These are phyloP conservation scores for Bufotes viridis DNA, from an alignment of 2,797 vertebrate species.

Conservation along the genomic window DNA sequence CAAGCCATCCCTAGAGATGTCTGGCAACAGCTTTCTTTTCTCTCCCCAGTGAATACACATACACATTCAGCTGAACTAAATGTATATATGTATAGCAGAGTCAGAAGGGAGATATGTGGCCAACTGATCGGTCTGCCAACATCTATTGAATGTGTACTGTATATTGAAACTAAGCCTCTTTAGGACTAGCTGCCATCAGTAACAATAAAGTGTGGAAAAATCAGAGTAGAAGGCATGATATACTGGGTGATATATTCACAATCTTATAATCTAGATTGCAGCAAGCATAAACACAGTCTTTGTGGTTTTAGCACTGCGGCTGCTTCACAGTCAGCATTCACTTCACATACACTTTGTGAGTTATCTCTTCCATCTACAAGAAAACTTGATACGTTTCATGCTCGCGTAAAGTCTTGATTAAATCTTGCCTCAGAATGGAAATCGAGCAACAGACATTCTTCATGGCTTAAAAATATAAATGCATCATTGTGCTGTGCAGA, in stretches of 20 bases:
- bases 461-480: background rate
- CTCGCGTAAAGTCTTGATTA: background rate
- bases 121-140: too few relatives aligned
- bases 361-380: background rate
- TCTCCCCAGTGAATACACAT: too few relatives aligned
- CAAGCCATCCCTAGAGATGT: too few relatives aligned
- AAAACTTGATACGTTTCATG: background rate
- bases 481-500: background rate
- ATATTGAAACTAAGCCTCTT: too few relatives aligned
- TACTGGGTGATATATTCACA: background rate
- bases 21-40: too few relatives aligned
- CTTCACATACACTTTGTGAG: background rate
- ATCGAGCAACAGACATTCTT: background rate
- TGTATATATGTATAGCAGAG: too few relatives aligned
- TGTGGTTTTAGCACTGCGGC: background rate
- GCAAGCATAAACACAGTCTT: background rate
- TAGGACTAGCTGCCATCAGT: too few relatives aligned
- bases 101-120: too few relatives aligned
- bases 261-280: background rate
- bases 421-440: background rate
- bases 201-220: too few relatives aligned
- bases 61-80: too few relatives aligned
- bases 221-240: too few relatives aligned
- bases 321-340: background rate
- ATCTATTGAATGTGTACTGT: too few relatives aligned